Evolutionary conservation across 1,140 invertebrate species (phyloP).

Genomic region (Choristoneura fumiferana): DNA sequence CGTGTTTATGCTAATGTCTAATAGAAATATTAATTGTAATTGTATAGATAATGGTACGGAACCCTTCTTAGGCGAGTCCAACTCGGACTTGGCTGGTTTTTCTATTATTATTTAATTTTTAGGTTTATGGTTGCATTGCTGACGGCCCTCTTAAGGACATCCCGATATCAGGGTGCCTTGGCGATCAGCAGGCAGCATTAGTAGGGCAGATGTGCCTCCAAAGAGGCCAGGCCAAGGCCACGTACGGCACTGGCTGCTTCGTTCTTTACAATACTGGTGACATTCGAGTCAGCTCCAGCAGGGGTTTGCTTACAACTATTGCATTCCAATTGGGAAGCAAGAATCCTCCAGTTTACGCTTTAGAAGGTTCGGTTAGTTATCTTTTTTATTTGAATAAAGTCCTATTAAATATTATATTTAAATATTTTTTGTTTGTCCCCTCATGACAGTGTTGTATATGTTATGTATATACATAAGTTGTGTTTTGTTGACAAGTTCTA

Average conservation of each 20-base stretch:
- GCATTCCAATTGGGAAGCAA: constrained; percentile 95
- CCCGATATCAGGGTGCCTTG: constrained; percentile 91
- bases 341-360: constrained; percentile 89
- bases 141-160: constrained; percentile 83
- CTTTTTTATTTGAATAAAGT: not conserved
- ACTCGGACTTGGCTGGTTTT: not conserved
- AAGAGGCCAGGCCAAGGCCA: constrained; percentile 95
- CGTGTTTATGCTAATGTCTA: too few species aligned
- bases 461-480: too few species aligned
- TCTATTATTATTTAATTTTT: constrained; percentile 37
- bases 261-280: constrained; percentile 96
- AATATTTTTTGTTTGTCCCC: too few species aligned
- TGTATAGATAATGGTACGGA: too few species aligned
- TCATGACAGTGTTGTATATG: too few species aligned
- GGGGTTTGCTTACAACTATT: constrained; percentile 96
- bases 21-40: too few species aligned
- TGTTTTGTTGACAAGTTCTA: too few species aligned
- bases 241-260: constrained; percentile 98
- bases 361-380: constrained; percentile 90
- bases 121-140: constrained; percentile 88
- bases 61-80: too few species aligned
- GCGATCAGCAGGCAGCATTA: constrained; percentile 97
- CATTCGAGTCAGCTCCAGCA: constrained; percentile 87
- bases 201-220: constrained; percentile 96
- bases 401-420: too few species aligned